Evolutionary conservation across 2,888 invertebrate genomes (phyloP).

Genomic region (Tachystola acroxantha): DNA sequence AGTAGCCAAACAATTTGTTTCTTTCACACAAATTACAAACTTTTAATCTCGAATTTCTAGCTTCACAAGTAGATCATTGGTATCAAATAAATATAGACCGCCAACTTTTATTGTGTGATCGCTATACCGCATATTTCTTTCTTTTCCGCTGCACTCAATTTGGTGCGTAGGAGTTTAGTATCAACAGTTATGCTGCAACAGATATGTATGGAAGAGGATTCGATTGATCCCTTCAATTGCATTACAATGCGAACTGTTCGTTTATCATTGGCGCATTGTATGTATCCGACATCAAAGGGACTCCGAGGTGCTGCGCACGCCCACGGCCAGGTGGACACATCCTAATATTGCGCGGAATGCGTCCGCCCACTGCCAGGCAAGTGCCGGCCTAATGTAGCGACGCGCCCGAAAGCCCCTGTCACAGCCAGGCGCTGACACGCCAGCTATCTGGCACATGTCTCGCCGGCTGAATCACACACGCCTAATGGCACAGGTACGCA

Average conservation of each 20-base stretch:
- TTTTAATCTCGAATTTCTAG: too few species aligned
- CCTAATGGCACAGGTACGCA: constrained; percentile 3
- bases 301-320: constrained; percentile 36
- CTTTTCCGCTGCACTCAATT: too few species aligned
- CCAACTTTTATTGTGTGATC: too few species aligned
- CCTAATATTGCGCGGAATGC: constrained; percentile 42
- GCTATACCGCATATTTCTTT: too few species aligned
- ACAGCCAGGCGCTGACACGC: constrained; percentile 33
- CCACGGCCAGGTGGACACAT: constrained; percentile 61
- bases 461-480: constrained; percentile 22
- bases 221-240: too few species aligned
- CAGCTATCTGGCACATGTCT: constrained; percentile 35
- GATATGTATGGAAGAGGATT: too few species aligned
- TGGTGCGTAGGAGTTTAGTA: too few species aligned
- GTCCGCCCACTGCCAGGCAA: constrained; percentile 44
- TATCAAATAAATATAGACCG: too few species aligned
- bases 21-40: too few species aligned
- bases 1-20: too few species aligned
- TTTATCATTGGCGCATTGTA: constrained; percentile 27
- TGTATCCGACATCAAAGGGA: constrained; percentile 43
- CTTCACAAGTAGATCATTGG: too few species aligned
- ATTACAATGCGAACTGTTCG: constrained; percentile 23
- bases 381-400: constrained; percentile 30
- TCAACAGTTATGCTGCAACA: too few species aligned
- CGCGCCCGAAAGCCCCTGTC: constrained; percentile 34